Percentiles rank a stretch among this genome's conserved stretches.
These are phyloP conservation scores for Phoxinus phoxinus DNA, from an alignment of 2,113 vertebrate genomes.

Conservation along the genomic window DNA sequence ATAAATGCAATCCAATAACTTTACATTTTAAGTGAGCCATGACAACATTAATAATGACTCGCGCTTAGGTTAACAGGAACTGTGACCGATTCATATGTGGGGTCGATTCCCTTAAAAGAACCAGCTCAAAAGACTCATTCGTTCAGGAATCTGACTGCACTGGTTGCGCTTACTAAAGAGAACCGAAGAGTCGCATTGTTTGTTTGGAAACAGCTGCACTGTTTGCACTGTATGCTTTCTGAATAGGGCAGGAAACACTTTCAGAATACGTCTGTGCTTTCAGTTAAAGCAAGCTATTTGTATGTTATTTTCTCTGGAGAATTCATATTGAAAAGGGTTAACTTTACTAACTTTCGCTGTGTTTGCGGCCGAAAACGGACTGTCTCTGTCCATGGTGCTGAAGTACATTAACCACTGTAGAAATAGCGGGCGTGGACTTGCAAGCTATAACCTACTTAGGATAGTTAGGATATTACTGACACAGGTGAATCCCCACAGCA, in stretches of 20 bases:
- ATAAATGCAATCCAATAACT: neutral
- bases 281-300: neutral
- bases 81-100: neutral
- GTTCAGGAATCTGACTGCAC: neutral
- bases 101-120: neutral
- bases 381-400: constrained; percentile 56
- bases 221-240: neutral
- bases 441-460: neutral
- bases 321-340: neutral
- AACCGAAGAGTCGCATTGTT: neutral
- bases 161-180: neutral
- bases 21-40: neutral
- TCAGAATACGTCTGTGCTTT: neutral
- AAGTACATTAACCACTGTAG: neutral
- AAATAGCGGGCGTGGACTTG: neutral
- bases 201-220: neutral
- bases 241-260: neutral
- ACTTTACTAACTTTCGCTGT: neutral
- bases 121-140: neutral
- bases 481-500: neutral
- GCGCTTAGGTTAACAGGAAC: neutral
- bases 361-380: neutral
- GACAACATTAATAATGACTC: neutral
- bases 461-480: neutral
- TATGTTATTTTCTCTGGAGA: neutral